Percentiles rank a stretch among this genome's conserved stretches.
Conservation (phyloP, 2,888 invertebrate genomes). For the Hydriomena furcata region DNA sequence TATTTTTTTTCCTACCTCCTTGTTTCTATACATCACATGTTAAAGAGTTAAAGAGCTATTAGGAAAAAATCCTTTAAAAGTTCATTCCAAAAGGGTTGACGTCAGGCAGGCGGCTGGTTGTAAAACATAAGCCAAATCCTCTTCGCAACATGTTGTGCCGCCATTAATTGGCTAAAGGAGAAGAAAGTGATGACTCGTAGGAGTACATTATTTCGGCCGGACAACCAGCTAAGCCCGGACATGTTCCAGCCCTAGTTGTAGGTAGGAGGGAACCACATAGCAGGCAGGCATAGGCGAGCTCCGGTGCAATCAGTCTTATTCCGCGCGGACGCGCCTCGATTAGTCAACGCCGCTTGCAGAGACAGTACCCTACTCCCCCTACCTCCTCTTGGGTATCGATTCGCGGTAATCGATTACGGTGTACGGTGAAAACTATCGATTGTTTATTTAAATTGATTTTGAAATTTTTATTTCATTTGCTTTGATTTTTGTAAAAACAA, state of each 20-base stretch:
- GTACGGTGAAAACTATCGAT: conserved; percentile 65
- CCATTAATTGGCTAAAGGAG: no score
- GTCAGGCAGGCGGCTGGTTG: no score
- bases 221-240: neutral
- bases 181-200: no score
- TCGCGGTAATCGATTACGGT: conserved; percentile 74
- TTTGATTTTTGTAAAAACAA: no score
- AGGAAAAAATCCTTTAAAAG: no score
- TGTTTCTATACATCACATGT: no score
- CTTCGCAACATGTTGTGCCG: no score
- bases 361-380: conserved; percentile 66
- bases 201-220: neutral
- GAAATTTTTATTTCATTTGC: neutral
- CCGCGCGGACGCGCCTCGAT: conserved; percentile 81
- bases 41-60: no score
- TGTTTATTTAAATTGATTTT: conserved; percentile 47
- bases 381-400: conserved; percentile 73
- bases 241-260: conserved; percentile 35
- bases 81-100: no score
- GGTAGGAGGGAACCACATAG: conserved; percentile 75
- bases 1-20: no score
- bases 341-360: conserved; percentile 82
- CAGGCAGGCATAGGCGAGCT: conserved; percentile 77
- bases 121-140: no score
- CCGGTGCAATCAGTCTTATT: conserved; percentile 81